A percentile compares a stretch with the other conserved stretches of the same genome.
Conservation (phyloP, 1,140 invertebrate genomes). For the Drosophila yakuba region DNA sequence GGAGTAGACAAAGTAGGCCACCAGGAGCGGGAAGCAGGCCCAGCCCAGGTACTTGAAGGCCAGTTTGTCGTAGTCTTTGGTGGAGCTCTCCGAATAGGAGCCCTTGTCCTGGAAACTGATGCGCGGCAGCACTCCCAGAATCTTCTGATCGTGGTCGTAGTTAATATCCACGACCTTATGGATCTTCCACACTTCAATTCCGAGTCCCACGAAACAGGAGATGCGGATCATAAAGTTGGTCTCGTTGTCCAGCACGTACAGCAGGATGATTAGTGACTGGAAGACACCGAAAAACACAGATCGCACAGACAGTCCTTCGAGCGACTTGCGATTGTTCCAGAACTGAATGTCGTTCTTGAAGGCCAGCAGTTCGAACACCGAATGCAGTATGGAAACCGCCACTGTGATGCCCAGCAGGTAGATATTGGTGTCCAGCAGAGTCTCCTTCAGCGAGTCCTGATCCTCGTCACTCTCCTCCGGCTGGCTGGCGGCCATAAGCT, state of each 20-base stretch:
- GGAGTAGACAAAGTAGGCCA: slow-evolving; percentile 97
- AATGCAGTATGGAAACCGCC: slow-evolving; percentile 97
- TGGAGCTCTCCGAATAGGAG: slow-evolving; percentile 97
- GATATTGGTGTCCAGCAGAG: slow-evolving; percentile 98
- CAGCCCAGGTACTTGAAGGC: slow-evolving; percentile 99
- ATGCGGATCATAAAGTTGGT: slow-evolving; percentile 98
- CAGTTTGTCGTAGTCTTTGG: slow-evolving; percentile 96
- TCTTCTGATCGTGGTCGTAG: slow-evolving; percentile 90
- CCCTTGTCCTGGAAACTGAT: slow-evolving; percentile 96
- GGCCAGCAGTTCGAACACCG: slow-evolving; percentile 98
- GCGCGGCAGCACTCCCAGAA: slow-evolving; percentile 92
- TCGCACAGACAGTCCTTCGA: slow-evolving; percentile 98
- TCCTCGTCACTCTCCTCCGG: slow-evolving; percentile 89
- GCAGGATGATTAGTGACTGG: slow-evolving; percentile 96
- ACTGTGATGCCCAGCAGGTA: slow-evolving; percentile 97
- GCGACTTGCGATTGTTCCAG: slow-evolving; percentile 98
- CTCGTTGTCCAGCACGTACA: slow-evolving; percentile 99
- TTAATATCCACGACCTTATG: slow-evolving; percentile 97
- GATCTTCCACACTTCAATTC: slow-evolving; percentile 99
- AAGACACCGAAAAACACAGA: slow-evolving; percentile 99
- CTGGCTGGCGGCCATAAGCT: slow-evolving; percentile 72
- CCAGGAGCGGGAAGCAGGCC: slow-evolving; percentile 96
- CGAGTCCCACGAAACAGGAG: slow-evolving; percentile 95
- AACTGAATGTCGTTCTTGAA: slow-evolving; percentile 99
- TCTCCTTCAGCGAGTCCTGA: slow-evolving; percentile 98